These are phyloP conservation scores for Aphaenogaster floridana DNA, from an alignment of 1,140 invertebrate species.

Conservation along the genomic window DNA sequence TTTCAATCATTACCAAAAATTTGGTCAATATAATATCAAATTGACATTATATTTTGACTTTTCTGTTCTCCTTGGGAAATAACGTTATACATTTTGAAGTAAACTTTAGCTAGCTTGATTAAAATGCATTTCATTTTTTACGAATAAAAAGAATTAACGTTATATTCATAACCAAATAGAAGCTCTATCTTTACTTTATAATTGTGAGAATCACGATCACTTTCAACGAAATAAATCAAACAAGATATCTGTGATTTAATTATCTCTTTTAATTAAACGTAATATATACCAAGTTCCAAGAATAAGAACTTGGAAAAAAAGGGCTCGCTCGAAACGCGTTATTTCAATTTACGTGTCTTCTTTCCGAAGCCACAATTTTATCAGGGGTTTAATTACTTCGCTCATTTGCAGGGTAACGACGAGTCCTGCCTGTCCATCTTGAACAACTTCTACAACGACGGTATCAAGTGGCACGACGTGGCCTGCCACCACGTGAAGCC, in stretches of 20 bases:
- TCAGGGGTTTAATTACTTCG: background rate
- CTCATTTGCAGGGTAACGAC: slow-evolving; percentile 91
- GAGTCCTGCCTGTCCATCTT: slow-evolving; percentile 96
- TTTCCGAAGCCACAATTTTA: background rate
- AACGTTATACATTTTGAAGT: no score
- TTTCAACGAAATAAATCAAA: background rate
- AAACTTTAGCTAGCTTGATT: background rate
- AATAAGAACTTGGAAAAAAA: background rate
- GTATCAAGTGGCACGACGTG: slow-evolving; percentile 97
- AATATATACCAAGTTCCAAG: background rate
- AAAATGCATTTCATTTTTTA: slow-evolving; percentile 6
- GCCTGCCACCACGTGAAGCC: slow-evolving; percentile 97
- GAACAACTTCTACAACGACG: slow-evolving; percentile 97
- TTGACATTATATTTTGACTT: no score
- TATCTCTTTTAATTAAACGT: background rate
- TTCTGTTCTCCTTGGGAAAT: no score
- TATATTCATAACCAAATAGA: background rate
- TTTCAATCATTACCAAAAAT: no score
- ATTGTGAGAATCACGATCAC: background rate
- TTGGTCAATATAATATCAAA: no score
- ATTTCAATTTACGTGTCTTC: slow-evolving; percentile 26
- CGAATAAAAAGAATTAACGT: background rate
- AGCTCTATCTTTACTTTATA: background rate
- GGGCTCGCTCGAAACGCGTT: background rate
- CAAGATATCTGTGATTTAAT: background rate